Conservation (phyloP, 2,797 vertebrate species). For the Phataginus tricuspis region DNA sequence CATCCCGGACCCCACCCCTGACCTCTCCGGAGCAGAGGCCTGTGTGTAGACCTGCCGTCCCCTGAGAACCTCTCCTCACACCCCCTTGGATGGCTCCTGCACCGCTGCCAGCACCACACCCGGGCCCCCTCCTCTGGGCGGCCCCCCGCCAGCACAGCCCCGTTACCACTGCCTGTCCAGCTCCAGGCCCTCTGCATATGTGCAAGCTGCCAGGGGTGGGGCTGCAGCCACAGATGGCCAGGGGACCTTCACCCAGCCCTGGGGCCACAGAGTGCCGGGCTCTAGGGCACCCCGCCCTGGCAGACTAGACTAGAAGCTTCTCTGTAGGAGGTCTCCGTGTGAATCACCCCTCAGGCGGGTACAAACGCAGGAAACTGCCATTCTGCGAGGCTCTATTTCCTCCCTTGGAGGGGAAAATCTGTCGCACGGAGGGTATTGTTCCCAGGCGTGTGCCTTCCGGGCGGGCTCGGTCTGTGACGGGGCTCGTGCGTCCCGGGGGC, state of each 20-base stretch:
- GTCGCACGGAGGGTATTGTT: slow-evolving; percentile 70
- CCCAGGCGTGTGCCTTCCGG: slow-evolving; percentile 32
- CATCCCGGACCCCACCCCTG: accelerated
- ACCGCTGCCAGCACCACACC: not conserved
- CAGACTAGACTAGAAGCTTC: not conserved
- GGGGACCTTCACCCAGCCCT: accelerated
- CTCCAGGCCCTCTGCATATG: not conserved
- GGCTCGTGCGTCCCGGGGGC: not conserved
- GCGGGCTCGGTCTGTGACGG: not conserved
- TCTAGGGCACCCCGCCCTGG: not conserved
- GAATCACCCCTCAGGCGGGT: slow-evolving; percentile 47
- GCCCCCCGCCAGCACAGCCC: not conserved
- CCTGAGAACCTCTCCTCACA: not conserved
- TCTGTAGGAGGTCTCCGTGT: slow-evolving; percentile 23
- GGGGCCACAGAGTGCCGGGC: not conserved
- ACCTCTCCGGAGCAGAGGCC: not conserved
- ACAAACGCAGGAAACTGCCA: slow-evolving; percentile 77
- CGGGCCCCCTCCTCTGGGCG: not conserved
- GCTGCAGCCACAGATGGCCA: not conserved
- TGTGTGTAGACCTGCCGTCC: no score
- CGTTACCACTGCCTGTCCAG: not conserved
- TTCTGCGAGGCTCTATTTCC: slow-evolving; percentile 66
- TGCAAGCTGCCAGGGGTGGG: not conserved
- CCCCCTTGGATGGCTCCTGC: no score
- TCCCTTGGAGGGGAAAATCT: slow-evolving; percentile 51